Conservation (phyloP, 1,140 invertebrate genomes). For the Octopus bimaculoides region DNA sequence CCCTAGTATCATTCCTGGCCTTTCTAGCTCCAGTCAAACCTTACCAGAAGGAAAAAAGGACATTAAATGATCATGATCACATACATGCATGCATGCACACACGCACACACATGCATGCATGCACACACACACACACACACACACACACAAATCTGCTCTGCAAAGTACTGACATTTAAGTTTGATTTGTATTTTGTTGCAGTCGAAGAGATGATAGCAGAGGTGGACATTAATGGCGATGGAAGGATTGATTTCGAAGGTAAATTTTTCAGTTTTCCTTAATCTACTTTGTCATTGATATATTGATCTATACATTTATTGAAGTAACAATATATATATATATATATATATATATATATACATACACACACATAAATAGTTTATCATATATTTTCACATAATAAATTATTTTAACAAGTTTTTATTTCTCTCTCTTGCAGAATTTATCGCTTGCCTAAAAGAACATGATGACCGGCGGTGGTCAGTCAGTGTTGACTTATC, state of each 20-base stretch:
- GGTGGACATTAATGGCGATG: constrained; percentile 10
- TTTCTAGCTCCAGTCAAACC: no score
- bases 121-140: not conserved
- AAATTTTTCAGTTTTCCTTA: no score
- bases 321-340: no score
- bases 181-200: not conserved
- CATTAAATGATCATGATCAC: not conserved
- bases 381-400: no score
- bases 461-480: constrained; percentile 19
- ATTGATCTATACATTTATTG: no score
- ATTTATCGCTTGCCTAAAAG: constrained; percentile 33
- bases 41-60: no score
- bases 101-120: not conserved
- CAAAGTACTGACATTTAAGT: not conserved
- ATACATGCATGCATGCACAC: not conserved
- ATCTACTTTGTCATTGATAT: no score
- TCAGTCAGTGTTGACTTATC: not conserved
- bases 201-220: constrained; percentile 11
- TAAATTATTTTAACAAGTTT: not conserved
- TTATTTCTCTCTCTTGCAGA: constrained; percentile 19
- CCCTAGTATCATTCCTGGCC: no score
- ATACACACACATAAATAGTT: no score
- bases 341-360: no score
- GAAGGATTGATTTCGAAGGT: constrained; percentile 14
- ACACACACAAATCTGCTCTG: not conserved